Percentiles rank a stretch among this genome's conserved stretches.
phyloP scores from a whole-genome alignment of 2,888 invertebrate species.

The Calliscelio sp. region DNA sequence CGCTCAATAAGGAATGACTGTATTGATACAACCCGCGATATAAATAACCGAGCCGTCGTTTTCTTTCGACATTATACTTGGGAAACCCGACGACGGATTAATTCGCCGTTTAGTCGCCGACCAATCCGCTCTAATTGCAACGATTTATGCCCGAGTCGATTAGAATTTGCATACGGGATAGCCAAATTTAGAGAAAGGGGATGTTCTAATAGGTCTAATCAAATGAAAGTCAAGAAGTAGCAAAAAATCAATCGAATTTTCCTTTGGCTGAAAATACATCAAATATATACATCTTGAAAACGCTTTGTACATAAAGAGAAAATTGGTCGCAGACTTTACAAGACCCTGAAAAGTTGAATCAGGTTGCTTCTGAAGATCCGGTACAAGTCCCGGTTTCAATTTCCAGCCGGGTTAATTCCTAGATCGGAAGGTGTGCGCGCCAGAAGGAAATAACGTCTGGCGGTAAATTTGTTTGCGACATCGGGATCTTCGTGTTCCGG shows the following conservation, averaged over 20 bases:
- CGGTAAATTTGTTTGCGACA: too few relatives aligned
- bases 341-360: too few relatives aligned
- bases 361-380: constrained; percentile 29
- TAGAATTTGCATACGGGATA: constrained; percentile 33
- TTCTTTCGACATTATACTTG: constrained; percentile 27
- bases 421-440: constrained; percentile 34
- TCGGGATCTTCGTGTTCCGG: too few relatives aligned
- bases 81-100: constrained; percentile 18
- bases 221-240: neutral
- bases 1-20: constrained; percentile 46
- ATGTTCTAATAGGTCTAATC: constrained; percentile 23
- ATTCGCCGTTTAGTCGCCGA: constrained; percentile 16
- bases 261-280: too few relatives aligned
- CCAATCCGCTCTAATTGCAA: constrained; percentile 15
- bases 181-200: neutral
- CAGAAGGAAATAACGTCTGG: too few relatives aligned
- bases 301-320: too few relatives aligned
- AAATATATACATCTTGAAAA: too few relatives aligned
- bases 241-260: too few relatives aligned
- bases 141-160: constrained; percentile 29
- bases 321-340: neutral
- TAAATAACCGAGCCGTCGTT: constrained; percentile 48
- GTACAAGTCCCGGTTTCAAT: constrained; percentile 51
- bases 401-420: constrained; percentile 53
- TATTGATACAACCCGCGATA: constrained; percentile 58